Conservation (phyloP, 2,888 invertebrate genomes). For the Campaea margaritaria region DNA sequence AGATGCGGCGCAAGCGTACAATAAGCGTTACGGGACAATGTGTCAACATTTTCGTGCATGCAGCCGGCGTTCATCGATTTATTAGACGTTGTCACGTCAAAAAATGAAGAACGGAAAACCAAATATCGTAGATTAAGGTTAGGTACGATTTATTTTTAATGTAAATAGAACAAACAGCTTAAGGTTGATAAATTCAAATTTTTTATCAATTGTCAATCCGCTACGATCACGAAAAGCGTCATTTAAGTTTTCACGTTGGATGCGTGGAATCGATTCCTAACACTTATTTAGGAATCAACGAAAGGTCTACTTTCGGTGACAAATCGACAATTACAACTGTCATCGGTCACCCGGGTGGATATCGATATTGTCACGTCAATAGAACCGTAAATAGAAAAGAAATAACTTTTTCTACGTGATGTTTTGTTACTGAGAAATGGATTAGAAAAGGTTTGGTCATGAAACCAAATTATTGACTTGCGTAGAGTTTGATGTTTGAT, state of each 20-base stretch:
- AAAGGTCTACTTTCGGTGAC: conserved; percentile 48
- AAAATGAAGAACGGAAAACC: no score
- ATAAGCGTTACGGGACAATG: no score
- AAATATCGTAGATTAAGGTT: no score
- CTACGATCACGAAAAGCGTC: conserved; percentile 36
- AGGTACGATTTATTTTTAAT: conserved; percentile 1
- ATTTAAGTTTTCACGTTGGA: conserved; percentile 5
- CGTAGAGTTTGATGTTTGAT: no score
- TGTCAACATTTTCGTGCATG: no score
- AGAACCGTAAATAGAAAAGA: conserved; percentile 59
- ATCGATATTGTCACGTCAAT: conserved; percentile 71
- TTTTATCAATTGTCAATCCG: conserved; percentile 23
- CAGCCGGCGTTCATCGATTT: no score
- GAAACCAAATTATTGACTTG: conserved; percentile 1
- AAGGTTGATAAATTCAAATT: conserved; percentile 1
- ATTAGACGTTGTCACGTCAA: no score
- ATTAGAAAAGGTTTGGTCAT: not conserved
- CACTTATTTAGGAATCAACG: conserved; percentile 45
- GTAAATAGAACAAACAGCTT: not conserved
- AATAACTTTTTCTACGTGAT: conserved; percentile 4
- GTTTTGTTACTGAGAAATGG: not conserved
- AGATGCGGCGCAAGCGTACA: no score
- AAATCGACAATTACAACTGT: conserved; percentile 41
- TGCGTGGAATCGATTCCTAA: conserved; percentile 31
- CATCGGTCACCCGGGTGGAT: conserved; percentile 48